Evolutionary conservation across 2,797 vertebrate species (phyloP).

Genomic region (Protonibea diacanthus): DNA sequence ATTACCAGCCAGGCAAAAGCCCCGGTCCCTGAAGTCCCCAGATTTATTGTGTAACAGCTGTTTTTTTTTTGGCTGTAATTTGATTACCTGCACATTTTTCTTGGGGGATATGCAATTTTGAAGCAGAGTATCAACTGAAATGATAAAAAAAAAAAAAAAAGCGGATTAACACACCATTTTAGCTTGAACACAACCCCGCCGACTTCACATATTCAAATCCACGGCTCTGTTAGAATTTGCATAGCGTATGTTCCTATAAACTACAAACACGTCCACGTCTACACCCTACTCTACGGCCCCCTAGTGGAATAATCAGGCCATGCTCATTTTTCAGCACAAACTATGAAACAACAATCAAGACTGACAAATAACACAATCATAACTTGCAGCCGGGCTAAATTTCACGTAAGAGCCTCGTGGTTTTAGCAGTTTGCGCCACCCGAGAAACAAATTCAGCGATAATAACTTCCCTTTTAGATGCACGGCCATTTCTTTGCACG

Average conservation of each 20-base stretch:
- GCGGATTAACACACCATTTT: not conserved
- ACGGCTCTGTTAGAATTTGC: not conserved
- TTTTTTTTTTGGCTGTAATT: not conserved
- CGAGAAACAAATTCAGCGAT: not conserved
- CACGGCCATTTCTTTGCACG: not conserved
- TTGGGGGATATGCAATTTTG: not conserved
- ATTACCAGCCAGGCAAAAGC: not conserved
- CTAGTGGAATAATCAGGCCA: not conserved
- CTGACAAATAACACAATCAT: not conserved
- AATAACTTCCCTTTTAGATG: not conserved
- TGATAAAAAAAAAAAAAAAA: conserved; percentile 24
- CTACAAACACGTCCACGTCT: not conserved
- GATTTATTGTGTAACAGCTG: not conserved
- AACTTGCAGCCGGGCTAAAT: not conserved
- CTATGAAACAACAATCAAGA: not conserved
- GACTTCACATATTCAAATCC: not conserved
- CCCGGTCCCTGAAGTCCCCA: not conserved
- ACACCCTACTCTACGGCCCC: not conserved
- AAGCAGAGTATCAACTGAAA: conserved; percentile 1
- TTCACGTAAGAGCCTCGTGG: too few relatives aligned
- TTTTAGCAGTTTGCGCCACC: not conserved
- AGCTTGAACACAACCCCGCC: not conserved
- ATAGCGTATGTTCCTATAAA: not conserved
- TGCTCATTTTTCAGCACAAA: not conserved
- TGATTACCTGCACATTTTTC: conserved; percentile 21